Base-by-base conservation (phyloP, 2,888 invertebrate genomes). In the Synanthedon andrenaeformis region DNA sequence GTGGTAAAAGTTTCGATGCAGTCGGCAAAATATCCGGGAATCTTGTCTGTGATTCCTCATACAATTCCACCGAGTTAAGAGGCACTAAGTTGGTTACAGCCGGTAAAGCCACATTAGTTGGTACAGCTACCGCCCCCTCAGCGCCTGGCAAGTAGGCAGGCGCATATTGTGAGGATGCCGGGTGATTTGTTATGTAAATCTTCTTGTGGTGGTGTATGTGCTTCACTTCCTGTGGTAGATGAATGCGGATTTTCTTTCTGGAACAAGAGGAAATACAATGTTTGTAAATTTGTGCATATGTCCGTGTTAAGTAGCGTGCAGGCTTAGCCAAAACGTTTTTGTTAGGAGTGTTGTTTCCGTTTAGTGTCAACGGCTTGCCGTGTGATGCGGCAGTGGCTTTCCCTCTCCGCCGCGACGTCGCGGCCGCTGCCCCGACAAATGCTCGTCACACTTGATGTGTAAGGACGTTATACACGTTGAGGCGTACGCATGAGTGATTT, bases 241-340 rank as follows among this genome's bases (percentile, higher is more conserved):
- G 88, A 72, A 88, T 88, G 72, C 87, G 87, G 70, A 88, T 88
- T 76, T 88, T 88, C 78, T 88, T 88, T 74, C 88, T 88, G 85
- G 53, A 87, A 87, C 83, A 85, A 85, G 63, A 74, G 60, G 68
- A 69, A 74, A 72, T 73, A 71, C 64, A 62, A 54, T 52, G 14
- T 19, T n/a, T 45, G n/a, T 45, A 13, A 45, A 14, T 45, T 13
- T 13, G 45, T n/a, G 45, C 14, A 6, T 3, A 13, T 45, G 45
- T 13, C 14, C 45, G 45, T 14, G 45, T 45, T n/a, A n/a, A 45
- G 14, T 45, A 3, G 14, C n/a, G 13, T 45, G 82, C 75, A 70
- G 65, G 74, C 57, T 54, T 52, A 53, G 55, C 50, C 57, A 59
- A 56, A 55, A 56, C 59, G 63, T 74, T 75, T 75, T 71, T 70